These are phyloP conservation scores for Harpegnathos saltator DNA, from an alignment of 1,140 invertebrate genomes.

Conservation along the genomic window DNA sequence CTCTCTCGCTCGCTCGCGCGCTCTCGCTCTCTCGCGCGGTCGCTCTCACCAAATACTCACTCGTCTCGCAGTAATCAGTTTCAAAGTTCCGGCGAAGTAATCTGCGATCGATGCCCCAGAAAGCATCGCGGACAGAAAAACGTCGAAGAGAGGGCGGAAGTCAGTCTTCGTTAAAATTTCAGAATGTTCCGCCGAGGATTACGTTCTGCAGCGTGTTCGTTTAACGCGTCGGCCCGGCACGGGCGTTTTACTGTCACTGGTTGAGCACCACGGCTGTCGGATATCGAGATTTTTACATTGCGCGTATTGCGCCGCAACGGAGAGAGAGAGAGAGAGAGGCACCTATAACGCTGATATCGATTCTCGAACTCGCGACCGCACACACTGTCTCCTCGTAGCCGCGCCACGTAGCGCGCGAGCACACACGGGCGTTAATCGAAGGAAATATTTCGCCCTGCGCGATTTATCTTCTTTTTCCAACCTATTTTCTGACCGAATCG, in stretches of 20 bases:
- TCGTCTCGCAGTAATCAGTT: conserved; percentile 50
- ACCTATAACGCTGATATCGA: conserved; percentile 66
- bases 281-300: conserved; percentile 67
- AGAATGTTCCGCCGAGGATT: conserved; percentile 53
- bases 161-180: conserved; percentile 56
- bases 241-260: conserved; percentile 32
- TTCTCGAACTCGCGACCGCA: conserved; percentile 55
- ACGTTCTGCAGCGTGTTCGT: conserved; percentile 52
- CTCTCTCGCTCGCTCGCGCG: no score
- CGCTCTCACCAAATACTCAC: conserved; percentile 22
- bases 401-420: conserved; percentile 21
- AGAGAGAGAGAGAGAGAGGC: no score
- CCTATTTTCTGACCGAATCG: not conserved
- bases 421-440: conserved; percentile 62
- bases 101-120: conserved; percentile 60
- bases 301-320: conserved; percentile 43
- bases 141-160: conserved; percentile 52
- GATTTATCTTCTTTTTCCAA: not conserved
- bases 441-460: conserved; percentile 38
- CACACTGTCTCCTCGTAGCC: conserved; percentile 12
- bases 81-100: conserved; percentile 58
- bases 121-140: conserved; percentile 55
- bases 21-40: not conserved
- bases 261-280: conserved; percentile 57
- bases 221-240: conserved; percentile 57